Percentiles rank a stretch among this genome's conserved stretches.
phyloP scores from a whole-genome alignment of 2,113 vertebrate species.

The Megaleporinus macrocephalus region DNA sequence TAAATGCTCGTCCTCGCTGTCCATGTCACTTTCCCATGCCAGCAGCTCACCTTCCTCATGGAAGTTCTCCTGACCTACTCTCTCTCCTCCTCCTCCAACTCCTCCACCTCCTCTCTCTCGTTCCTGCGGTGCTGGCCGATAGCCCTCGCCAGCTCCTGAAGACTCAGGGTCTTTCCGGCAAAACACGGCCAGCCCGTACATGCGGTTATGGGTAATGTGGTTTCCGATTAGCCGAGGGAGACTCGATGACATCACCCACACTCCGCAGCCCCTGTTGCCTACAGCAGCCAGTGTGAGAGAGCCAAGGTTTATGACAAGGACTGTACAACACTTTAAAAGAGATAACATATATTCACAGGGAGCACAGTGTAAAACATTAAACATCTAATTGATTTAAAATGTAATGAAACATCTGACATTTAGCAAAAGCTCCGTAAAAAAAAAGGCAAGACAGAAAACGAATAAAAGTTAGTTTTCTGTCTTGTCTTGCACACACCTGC shows the following conservation, averaged over 20 bases:
- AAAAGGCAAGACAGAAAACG: too few relatives aligned
- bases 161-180: slow-evolving; percentile 83
- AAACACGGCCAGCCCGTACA: slow-evolving; percentile 88
- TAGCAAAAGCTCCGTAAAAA: too few relatives aligned
- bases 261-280: slow-evolving; percentile 90
- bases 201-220: slow-evolving; percentile 86
- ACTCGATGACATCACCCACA: slow-evolving; percentile 92
- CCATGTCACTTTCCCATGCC: slow-evolving; percentile 85
- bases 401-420: too few relatives aligned
- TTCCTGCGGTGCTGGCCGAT: slow-evolving; percentile 75
- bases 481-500: too few relatives aligned
- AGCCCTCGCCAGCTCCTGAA: slow-evolving; percentile 67
- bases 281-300: slow-evolving; percentile 11
- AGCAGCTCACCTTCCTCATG: slow-evolving; percentile 86
- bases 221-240: slow-evolving; percentile 86
- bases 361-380: too few relatives aligned
- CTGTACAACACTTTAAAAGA: too few relatives aligned
- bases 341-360: too few relatives aligned
- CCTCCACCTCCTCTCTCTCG: slow-evolving; percentile 66
- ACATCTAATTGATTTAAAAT: too few relatives aligned
- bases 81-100: slow-evolving; percentile 69
- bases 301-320: too few relatives aligned
- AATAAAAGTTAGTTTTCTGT: too few relatives aligned
- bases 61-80: slow-evolving; percentile 82
- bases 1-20: slow-evolving; percentile 83